Percentiles rank a stretch among this genome's conserved stretches.
phyloP scores from a whole-genome alignment of 1,140 invertebrate species.

The Drosophila lacteicornis region DNA sequence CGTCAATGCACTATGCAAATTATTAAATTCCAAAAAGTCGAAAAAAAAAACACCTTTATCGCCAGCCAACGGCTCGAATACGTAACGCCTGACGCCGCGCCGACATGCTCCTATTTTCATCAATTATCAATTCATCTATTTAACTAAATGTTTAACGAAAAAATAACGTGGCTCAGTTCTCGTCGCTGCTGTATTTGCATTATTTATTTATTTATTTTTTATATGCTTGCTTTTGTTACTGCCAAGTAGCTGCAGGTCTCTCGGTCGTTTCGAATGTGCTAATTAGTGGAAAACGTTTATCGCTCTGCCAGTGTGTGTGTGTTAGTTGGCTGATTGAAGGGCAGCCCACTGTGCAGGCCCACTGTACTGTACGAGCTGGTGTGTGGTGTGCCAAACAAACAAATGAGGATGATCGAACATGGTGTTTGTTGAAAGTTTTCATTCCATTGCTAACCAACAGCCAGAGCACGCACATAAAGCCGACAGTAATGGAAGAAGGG shows the following conservation, averaged over 20 bases:
- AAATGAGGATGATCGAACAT: constrained; percentile 9
- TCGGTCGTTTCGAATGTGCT: constrained; percentile 59
- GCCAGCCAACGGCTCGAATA: constrained; percentile 7
- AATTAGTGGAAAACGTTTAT: constrained; percentile 77
- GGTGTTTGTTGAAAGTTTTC: constrained; percentile 41
- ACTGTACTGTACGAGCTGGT: constrained; percentile 7
- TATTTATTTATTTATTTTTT: constrained; percentile 25
- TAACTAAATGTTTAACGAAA: constrained; percentile 48
- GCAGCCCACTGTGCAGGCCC: constrained; percentile 47
- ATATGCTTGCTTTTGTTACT: constrained; percentile 29
- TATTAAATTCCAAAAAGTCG: constrained; percentile 5
- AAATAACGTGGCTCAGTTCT: constrained; percentile 29
- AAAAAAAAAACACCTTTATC: background rate
- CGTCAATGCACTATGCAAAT: constrained; percentile 44
- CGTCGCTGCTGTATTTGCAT: constrained; percentile 10
- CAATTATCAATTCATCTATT: constrained; percentile 50
- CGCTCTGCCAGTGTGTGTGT: constrained; percentile 27
- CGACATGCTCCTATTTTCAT: constrained; percentile 30
- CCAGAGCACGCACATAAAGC: constrained; percentile 15
- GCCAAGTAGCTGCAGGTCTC: constrained; percentile 13
- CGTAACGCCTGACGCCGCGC: constrained; percentile 7
- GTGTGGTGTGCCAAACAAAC: constrained; percentile 27
- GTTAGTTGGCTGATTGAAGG: constrained; percentile 54
- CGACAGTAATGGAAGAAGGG: background rate
- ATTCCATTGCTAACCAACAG: constrained; percentile 29